Evolutionary conservation across 1,140 invertebrate genomes (phyloP).

Genomic region (Cherax destructor): DNA sequence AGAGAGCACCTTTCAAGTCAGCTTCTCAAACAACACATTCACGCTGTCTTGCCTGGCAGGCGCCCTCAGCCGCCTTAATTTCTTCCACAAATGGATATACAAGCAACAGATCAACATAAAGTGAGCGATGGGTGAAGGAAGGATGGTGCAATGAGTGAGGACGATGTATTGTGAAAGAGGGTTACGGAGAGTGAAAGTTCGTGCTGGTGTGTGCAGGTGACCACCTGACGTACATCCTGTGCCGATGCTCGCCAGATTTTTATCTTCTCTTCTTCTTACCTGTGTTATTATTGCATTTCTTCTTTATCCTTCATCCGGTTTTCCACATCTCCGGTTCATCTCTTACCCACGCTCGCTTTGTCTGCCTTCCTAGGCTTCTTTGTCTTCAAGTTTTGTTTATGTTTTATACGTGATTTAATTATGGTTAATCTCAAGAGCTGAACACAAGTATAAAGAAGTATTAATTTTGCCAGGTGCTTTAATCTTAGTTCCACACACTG

Average conservation of each 20-base stretch:
- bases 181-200: background rate
- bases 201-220: background rate
- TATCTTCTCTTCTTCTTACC: background rate
- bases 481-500: too few relatives aligned
- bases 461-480: too few relatives aligned
- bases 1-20: background rate
- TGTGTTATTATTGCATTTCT: background rate
- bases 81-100: background rate
- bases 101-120: background rate
- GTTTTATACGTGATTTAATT: too few relatives aligned
- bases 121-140: background rate
- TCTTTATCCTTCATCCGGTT: slow-evolving; percentile 3
- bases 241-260: background rate
- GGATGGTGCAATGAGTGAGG: background rate
- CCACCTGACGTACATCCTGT: slow-evolving; percentile 12
- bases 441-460: too few relatives aligned
- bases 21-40: too few relatives aligned
- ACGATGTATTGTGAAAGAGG: background rate
- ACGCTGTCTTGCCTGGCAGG: too few relatives aligned
- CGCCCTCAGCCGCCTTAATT: background rate
- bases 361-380: too few relatives aligned
- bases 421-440: too few relatives aligned
- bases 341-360: background rate
- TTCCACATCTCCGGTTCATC: background rate
- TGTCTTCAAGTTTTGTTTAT: too few relatives aligned